phyloP scores from a whole-genome alignment of 23 tunicate genomes.

The Trididemnum clinides region DNA sequence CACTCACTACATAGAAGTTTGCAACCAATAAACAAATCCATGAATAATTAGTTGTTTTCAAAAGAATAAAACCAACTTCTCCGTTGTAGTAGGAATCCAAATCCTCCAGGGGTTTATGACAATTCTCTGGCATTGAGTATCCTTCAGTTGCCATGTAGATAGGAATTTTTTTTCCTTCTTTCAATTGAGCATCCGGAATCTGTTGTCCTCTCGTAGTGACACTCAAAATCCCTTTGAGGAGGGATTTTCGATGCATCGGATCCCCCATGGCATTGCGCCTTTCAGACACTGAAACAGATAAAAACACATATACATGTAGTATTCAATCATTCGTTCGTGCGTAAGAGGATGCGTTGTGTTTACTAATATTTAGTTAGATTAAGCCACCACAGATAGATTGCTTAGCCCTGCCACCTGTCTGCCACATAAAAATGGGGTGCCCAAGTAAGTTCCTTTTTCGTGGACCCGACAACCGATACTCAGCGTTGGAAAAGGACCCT shows the following conservation, averaged over 20 bases:
- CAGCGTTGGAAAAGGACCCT: too few relatives aligned
- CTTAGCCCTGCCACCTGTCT: too few relatives aligned
- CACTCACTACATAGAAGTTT: too few relatives aligned
- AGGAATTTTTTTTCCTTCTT: slow-evolving; percentile 89
- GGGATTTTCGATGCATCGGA: slow-evolving; percentile 57
- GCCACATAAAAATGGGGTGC: too few relatives aligned
- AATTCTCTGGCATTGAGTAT: slow-evolving; percentile 31
- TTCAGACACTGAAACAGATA: slow-evolving; percentile 41
- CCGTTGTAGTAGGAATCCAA: slow-evolving; percentile 66
- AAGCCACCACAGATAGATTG: too few relatives aligned
- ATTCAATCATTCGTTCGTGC: too few relatives aligned
- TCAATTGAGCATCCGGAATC: slow-evolving; percentile 68
- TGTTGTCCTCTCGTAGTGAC: slow-evolving; percentile 77
- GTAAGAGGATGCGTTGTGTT: too few relatives aligned
- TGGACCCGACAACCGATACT: too few relatives aligned
- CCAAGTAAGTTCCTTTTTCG: too few relatives aligned
- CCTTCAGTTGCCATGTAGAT: slow-evolving; percentile 39
- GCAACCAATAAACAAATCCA: too few relatives aligned
- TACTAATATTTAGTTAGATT: too few relatives aligned
- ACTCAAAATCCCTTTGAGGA: slow-evolving; percentile 80
- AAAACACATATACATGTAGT: neutral
- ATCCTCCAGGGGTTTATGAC: slow-evolving; percentile 60
- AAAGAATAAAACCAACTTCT: neutral
- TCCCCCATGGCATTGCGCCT: slow-evolving; percentile 83
- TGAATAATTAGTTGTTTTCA: too few relatives aligned